phyloP scores from a whole-genome alignment of 2,888 invertebrate genomes.

The Nowickia ferox region DNA sequence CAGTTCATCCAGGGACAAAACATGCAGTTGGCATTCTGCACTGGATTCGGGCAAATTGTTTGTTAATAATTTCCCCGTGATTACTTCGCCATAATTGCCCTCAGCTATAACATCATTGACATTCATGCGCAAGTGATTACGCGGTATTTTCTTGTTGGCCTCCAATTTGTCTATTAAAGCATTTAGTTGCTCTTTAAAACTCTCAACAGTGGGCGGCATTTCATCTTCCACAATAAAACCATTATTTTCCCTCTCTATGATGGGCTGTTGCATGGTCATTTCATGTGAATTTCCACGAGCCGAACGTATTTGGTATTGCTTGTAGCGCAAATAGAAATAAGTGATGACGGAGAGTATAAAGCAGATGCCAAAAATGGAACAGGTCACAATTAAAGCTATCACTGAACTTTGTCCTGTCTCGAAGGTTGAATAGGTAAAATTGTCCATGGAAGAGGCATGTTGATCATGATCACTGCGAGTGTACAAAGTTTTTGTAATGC shows the following conservation, averaged over 20 bases:
- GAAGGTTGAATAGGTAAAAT: conserved; percentile 79
- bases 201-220: conserved; percentile 86
- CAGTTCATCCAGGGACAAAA: conserved; percentile 85
- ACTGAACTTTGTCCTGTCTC: conserved; percentile 80
- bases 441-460: conserved; percentile 78
- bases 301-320: conserved; percentile 79
- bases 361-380: conserved; percentile 87
- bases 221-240: conserved; percentile 91
- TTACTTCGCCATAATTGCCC: conserved; percentile 91
- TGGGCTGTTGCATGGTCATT: conserved; percentile 90
- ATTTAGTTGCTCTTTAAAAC: conserved; percentile 89
- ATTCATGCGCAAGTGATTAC: conserved; percentile 89
- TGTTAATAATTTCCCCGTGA: conserved; percentile 87
- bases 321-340: conserved; percentile 83
- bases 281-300: conserved; percentile 85
- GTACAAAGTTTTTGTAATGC: conserved; percentile 87
- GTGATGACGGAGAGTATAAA: conserved; percentile 86
- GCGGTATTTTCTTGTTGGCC: conserved; percentile 84
- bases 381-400: conserved; percentile 85
- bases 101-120: conserved; percentile 88
- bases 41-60: conserved; percentile 73
- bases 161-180: conserved; percentile 86
- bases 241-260: conserved; percentile 90
- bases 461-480: conserved; percentile 85
- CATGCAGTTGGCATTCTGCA: conserved; percentile 86